Evolutionary conservation across 2,113 vertebrate genomes (phyloP).

Genomic region (Pedetes capensis): DNA sequence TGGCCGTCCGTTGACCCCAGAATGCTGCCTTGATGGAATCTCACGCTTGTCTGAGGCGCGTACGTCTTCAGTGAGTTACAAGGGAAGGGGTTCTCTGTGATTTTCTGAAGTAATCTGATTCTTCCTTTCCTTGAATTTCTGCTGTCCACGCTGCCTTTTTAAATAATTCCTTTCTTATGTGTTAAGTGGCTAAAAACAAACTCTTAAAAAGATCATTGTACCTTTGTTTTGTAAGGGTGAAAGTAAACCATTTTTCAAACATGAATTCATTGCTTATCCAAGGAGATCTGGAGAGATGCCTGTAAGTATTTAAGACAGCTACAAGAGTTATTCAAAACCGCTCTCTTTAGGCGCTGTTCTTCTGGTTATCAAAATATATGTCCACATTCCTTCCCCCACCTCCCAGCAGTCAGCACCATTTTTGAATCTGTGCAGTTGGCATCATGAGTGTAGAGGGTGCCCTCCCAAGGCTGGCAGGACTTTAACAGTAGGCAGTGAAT

Average conservation of each 20-base stretch:
- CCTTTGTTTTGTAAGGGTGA: background rate
- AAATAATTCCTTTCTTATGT: background rate
- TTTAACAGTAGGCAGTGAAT: background rate
- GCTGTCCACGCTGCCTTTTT: background rate
- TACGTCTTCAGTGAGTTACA: background rate
- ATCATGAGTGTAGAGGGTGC: background rate
- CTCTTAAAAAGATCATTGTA: background rate
- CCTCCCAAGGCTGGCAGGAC: background rate
- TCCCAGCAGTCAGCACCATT: accelerated
- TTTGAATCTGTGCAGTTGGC: background rate
- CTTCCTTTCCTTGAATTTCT: background rate
- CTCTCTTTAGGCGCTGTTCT: background rate
- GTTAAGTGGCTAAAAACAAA: background rate
- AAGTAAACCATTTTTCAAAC: background rate
- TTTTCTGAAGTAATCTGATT: background rate
- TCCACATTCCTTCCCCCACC: background rate
- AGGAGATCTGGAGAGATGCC: background rate
- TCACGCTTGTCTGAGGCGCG: accelerated
- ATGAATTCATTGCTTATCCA: background rate
- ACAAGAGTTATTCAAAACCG: background rate
- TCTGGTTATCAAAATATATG: background rate
- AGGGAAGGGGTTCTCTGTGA: accelerated
- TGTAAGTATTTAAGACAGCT: background rate
- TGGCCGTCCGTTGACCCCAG: background rate
- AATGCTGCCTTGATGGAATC: background rate